Base-by-base conservation (phyloP, 2,797 vertebrate species). In the Hozukius guyotensis region DNA sequence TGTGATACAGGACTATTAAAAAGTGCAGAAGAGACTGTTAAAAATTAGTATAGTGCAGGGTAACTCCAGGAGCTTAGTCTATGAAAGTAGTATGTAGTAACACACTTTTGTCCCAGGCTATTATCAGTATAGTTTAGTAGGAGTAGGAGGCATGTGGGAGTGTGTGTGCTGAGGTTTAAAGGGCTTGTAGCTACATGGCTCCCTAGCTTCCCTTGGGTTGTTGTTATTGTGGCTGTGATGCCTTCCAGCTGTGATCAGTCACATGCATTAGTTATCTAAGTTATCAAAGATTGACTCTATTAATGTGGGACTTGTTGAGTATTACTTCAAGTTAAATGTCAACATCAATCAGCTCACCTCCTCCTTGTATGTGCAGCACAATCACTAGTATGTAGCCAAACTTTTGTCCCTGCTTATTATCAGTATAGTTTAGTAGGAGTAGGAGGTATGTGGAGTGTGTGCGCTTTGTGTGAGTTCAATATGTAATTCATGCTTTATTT, bases 241-340 rank as follows among this genome's bases (percentile, higher is more conserved):
- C 36, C 36, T 38, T 38, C 36, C 36, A 38, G 36, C 36, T 38
- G 12, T 38, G 12, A 38, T 38, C 36, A 38, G 12, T 38, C 36
- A 13, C 36, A 38, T 38, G 36, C 36, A 38, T 38, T 38, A 36
- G 36, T 36, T 36, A 36, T 13, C 34, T 36, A 36, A 36, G 36
- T 36, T 36, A 36, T 36, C 34, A 36, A 36, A 9, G 27, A 52
- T n/a, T 27, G 5, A 53, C 24, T 64, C 2, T 52, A 22, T 46
- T 12, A 18, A 0, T 53, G 13, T 38, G 29, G 27, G 62, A 88
- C 89, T 56, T 91, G 87, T 85, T 92, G 87, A 87, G 52, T 61
- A 13, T 46, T 25, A 32, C 38, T 53, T 68, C 31, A 80, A 20
- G 55, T 46, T 55, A 52, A 57, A 71, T 83, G 80, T 85, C 74